Conservation (phyloP, 2,797 vertebrate species). For the Dendrocincla fuliginosa region DNA sequence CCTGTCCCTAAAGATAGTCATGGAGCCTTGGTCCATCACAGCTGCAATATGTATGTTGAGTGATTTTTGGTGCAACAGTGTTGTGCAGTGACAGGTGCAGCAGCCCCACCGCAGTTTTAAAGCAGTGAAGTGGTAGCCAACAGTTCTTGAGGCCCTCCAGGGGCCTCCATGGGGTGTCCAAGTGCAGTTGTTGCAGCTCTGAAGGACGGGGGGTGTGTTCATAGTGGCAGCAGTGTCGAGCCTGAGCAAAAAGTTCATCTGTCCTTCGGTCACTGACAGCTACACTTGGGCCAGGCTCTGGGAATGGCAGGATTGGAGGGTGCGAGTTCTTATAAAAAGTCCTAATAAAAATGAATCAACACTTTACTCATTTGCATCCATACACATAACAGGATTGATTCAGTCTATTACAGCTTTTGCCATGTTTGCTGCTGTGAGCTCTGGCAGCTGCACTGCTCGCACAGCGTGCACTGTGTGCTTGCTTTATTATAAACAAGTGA, state of each 20-base stretch:
- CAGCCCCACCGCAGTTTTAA: neutral
- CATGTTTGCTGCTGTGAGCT: neutral
- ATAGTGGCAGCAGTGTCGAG: neutral
- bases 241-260: rapidly evolving
- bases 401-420: neutral
- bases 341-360: neutral
- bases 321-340: neutral
- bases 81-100: neutral
- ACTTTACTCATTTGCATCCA: neutral
- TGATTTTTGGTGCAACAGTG: rapidly evolving
- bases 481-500: neutral
- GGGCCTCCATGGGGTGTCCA: neutral
- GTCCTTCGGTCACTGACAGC: neutral
- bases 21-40: rapidly evolving
- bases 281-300: neutral
- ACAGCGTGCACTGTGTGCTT: rapidly evolving
- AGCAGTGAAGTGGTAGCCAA: neutral
- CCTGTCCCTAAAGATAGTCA: neutral
- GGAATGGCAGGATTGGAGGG: neutral
- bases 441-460: neutral
- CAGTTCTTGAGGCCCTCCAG: neutral
- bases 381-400: neutral
- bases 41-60: neutral
- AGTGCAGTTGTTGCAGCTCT: neutral
- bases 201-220: rapidly evolving